Conservation (phyloP, 2,797 vertebrate species). For the Hemibagrus guttatus region DNA sequence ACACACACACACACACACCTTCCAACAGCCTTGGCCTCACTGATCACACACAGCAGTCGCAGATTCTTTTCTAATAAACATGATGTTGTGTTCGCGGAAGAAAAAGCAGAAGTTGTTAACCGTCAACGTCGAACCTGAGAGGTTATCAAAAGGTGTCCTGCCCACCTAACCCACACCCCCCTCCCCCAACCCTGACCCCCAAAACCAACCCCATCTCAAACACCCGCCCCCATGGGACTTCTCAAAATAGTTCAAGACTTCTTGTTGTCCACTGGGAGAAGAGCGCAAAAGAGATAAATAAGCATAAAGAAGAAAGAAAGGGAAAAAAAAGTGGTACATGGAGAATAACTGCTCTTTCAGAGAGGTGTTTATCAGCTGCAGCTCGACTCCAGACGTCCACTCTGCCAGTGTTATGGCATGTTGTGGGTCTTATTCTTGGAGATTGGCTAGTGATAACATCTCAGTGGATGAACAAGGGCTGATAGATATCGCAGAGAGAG, state of each 20-base stretch:
- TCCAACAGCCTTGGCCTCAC: constrained; percentile 25
- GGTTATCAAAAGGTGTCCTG: constrained; percentile 43
- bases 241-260: constrained; percentile 25
- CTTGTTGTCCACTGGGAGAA: background rate
- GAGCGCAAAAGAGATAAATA: constrained; percentile 21
- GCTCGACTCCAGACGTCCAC: constrained; percentile 71
- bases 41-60: constrained; percentile 15
- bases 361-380: constrained; percentile 76
- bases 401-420: constrained; percentile 45
- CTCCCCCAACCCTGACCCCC: too few relatives aligned
- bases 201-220: background rate
- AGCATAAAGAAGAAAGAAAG: background rate
- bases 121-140: constrained; percentile 57
- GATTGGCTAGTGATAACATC: constrained; percentile 67
- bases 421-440: constrained; percentile 53
- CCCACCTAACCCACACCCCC: background rate
- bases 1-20: constrained; percentile 25
- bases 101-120: constrained; percentile 47
- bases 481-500: constrained; percentile 64
- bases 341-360: constrained; percentile 65
- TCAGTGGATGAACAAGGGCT: constrained; percentile 67
- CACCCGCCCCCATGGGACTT: background rate
- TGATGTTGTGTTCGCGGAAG: constrained; percentile 45
- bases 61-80: constrained; percentile 8
- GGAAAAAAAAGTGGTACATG: background rate